phyloP scores from a whole-genome alignment of 2,113 vertebrate species.

The Cavia porcellus region DNA sequence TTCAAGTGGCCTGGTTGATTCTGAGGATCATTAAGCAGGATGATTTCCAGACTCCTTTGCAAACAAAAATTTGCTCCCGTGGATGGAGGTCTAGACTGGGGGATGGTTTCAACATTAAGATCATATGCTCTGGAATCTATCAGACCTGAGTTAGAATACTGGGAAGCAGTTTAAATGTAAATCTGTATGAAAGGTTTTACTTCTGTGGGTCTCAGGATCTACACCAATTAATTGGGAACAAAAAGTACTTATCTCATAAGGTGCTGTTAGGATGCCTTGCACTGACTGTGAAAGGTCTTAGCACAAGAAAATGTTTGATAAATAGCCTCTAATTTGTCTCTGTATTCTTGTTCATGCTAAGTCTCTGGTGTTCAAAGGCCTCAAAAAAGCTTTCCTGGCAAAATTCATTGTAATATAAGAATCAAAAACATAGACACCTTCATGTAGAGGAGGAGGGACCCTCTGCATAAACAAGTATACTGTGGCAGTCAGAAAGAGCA shows the following conservation, averaged over 20 bases:
- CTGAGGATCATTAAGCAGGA: neutral
- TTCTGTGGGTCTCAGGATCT: neutral
- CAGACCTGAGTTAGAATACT: neutral
- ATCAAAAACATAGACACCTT: neutral
- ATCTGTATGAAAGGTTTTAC: neutral
- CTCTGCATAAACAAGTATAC: neutral
- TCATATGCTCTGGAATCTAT: neutral
- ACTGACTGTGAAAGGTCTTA: neutral
- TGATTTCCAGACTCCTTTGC: neutral
- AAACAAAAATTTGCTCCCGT: neutral
- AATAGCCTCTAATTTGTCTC: neutral
- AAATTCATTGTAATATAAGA: neutral
- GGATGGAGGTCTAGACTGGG: too few species aligned
- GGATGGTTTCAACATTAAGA: neutral
- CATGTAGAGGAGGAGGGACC: neutral
- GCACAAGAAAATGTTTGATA: neutral
- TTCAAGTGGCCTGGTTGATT: neutral
- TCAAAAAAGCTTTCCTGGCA: neutral
- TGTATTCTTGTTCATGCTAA: neutral
- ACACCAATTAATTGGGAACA: neutral
- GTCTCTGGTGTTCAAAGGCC: neutral
- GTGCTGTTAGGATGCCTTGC: neutral
- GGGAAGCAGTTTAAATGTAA: neutral
- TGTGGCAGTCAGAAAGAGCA: neutral
- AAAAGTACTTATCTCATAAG: fast-evolving